A percentile compares a stretch with the other conserved stretches of the same genome.
phyloP scores from a whole-genome alignment of 2,888 invertebrate species.

The Parochlus steinenii region DNA sequence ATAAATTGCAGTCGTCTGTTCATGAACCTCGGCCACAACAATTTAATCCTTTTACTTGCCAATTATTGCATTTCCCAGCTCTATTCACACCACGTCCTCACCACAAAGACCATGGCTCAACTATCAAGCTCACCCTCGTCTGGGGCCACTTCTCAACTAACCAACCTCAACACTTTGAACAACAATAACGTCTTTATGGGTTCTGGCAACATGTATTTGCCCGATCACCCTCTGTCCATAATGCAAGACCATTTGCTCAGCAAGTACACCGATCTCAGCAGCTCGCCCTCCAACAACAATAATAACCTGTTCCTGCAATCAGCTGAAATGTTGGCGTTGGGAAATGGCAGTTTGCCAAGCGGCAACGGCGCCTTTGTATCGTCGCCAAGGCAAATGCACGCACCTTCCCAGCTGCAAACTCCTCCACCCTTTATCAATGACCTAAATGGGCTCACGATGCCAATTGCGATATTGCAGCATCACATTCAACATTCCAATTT shows the following conservation, averaged over 20 bases:
- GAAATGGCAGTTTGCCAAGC: conserved; percentile 10
- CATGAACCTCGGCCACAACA: conserved; percentile 32
- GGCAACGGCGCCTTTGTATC: conserved; percentile 1
- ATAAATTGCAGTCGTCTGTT: conserved; percentile 17
- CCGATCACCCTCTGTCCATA: conserved; percentile 9
- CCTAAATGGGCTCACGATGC: too few relatives aligned
- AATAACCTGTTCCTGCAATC: too few relatives aligned
- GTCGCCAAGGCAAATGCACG: too few relatives aligned
- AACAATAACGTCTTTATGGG: conserved; percentile 2
- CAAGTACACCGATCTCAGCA: conserved; percentile 1
- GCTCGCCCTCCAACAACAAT: not conserved
- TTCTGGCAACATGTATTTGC: not conserved
- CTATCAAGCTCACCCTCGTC: too few relatives aligned
- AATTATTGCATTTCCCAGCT: conserved; percentile 63
- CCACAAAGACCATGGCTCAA: conserved; percentile 16
- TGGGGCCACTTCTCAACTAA: conserved; percentile 1
- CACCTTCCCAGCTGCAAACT: conserved; percentile 5
- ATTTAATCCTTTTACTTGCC: conserved; percentile 53
- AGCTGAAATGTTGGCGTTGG: conserved; percentile 6
- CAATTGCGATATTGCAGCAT: conserved; percentile 8
- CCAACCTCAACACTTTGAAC: not conserved
- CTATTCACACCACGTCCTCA: conserved; percentile 44
- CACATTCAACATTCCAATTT: conserved; percentile 8
- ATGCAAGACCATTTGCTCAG: conserved; percentile 2
- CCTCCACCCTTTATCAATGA: conserved; percentile 6